Base-by-base conservation (phyloP, 2,888 invertebrate genomes). In the Andrena bicolor region DNA sequence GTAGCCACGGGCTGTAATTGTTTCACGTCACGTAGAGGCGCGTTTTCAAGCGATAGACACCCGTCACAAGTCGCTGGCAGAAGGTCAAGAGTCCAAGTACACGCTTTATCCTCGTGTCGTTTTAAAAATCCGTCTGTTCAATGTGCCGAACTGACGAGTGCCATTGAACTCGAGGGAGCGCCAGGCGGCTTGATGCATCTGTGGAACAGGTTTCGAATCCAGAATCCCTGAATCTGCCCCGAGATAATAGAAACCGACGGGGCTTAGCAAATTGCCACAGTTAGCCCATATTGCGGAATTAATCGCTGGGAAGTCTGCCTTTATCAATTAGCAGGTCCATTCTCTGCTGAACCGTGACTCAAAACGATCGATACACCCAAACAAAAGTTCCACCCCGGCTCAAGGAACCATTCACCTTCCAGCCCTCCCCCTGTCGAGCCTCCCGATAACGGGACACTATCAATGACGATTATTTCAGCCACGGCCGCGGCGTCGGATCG, bases 141-240 rank as follows among this genome's bases (percentile, higher is more conserved):
- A 86, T 82, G 83, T 82, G 88, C 85, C 88, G 85, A 88, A 86
- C 82, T 70, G 78, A 65, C 77, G 85, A 80, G 85, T 88, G 88
- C 82, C 88, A 85, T 88, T 88, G 88, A 88, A 88, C 88, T 71
- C 86, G 48, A 70, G 63, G 30, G 79, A 69, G 64, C 71, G 76
- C 53, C 58, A 48, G 66, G 66, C 28, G 68, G 73, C 58, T 60
- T 65, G 79, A 69, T 79, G 86, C 77, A 76, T 72, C 77, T 53
- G 79, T 79, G 80, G 80, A 88, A 88, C 88, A 84, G 88, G 88
- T 88, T 88, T 87, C 83, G 83, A 80, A 85, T 86, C 80, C 89
- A 83, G 79, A 82, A 89, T 84, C 77, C 76, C 85, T 78, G 87
- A 86, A 88, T 88, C 84, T 75, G 76, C 80, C 80, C 56, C 70